phyloP scores from a whole-genome alignment of 2,797 vertebrate species.

The Etheostoma nigrum region DNA sequence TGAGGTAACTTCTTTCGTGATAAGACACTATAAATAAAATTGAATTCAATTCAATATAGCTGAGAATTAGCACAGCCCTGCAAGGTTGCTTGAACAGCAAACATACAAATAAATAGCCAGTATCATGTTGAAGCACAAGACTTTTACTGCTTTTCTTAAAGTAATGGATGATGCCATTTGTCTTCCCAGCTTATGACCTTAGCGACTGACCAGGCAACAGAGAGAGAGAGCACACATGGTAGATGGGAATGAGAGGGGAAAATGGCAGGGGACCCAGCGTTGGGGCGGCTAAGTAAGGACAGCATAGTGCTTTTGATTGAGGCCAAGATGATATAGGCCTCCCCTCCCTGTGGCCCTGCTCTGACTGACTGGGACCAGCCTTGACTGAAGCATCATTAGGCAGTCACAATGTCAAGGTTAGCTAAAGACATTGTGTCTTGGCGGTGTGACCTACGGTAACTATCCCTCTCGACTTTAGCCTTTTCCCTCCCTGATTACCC shows the following conservation, averaged over 20 bases:
- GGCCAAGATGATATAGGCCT: slow-evolving; percentile 82
- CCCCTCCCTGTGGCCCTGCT: slow-evolving; percentile 80
- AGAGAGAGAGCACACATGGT: slow-evolving; percentile 76
- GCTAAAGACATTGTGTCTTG: slow-evolving; percentile 80
- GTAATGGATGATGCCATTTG: slow-evolving; percentile 72
- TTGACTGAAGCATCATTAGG: slow-evolving; percentile 84
- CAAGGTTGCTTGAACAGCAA: slow-evolving; percentile 58
- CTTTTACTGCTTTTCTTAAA: slow-evolving; percentile 67
- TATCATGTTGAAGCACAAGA: slow-evolving; percentile 58
- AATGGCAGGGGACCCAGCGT: slow-evolving; percentile 76
- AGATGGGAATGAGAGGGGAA: slow-evolving; percentile 80
- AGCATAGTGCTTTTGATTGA: slow-evolving; percentile 81
- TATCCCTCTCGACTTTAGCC: slow-evolving; percentile 73
- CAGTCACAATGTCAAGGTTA: slow-evolving; percentile 84
- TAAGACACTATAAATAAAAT: too few species aligned
- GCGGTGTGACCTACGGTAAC: slow-evolving; percentile 74
- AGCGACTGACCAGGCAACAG: slow-evolving; percentile 73
- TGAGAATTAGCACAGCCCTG: slow-evolving; percentile 67
- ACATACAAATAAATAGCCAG: slow-evolving; percentile 61
- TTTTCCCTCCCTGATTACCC: slow-evolving; percentile 76
- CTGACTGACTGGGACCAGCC: slow-evolving; percentile 80
- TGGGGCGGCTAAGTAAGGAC: slow-evolving; percentile 76
- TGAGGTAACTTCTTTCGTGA: too few species aligned
- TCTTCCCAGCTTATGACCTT: slow-evolving; percentile 72
- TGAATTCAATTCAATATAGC: slow-evolving; percentile 21